These are phyloP conservation scores for Todiramphus saurophagus DNA, from an alignment of 2,113 vertebrate genomes.

Conservation along the genomic window DNA sequence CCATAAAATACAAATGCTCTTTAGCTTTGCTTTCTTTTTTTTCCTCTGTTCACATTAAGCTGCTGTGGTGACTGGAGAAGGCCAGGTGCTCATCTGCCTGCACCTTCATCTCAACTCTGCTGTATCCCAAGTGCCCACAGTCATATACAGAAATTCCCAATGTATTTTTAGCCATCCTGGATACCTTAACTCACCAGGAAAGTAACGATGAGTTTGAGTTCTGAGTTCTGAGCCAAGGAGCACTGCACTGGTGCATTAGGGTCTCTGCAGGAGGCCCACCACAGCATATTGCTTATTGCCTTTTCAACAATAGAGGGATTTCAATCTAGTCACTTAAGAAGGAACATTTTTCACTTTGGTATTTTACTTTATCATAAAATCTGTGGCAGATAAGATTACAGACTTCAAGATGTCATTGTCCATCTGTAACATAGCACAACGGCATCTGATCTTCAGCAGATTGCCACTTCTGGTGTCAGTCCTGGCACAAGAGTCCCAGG, in stretches of 20 bases:
- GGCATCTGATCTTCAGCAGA: neutral
- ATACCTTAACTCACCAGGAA: neutral
- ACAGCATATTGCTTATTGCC: neutral
- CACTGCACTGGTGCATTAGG: neutral
- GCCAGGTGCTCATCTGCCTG: neutral
- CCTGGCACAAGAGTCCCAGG: neutral
- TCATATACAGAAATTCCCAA: neutral
- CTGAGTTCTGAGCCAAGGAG: neutral
- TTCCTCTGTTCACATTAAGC: neutral
- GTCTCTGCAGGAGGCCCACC: neutral
- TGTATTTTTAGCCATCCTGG: neutral
- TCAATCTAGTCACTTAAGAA: neutral
- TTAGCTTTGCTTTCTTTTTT: neutral
- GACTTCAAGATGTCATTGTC: neutral
- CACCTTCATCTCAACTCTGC: neutral
- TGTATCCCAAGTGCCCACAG: neutral
- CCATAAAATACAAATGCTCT: neutral
- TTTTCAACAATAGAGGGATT: neutral
- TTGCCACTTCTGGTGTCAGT: neutral
- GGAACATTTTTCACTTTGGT: neutral
- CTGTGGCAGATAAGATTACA: neutral
- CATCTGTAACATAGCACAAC: neutral
- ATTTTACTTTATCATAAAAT: neutral
- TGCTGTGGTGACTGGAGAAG: neutral
- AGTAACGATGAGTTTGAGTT: neutral